These are phyloP conservation scores for Neopelma chrysocephalum DNA, from an alignment of 2,797 vertebrate species.

Conservation along the genomic window DNA sequence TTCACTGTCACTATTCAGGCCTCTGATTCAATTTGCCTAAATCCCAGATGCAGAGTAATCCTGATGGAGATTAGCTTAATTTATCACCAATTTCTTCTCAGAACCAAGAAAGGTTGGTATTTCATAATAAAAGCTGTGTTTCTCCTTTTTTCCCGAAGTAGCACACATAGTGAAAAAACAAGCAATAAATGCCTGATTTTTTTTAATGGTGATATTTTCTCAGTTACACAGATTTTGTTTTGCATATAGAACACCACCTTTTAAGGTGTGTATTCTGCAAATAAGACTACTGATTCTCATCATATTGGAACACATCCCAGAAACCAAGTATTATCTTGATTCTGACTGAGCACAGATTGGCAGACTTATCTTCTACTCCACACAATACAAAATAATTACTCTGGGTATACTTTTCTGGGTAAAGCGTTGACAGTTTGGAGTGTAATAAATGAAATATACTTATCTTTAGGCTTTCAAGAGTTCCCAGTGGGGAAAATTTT, in stretches of 20 bases:
- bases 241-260: background rate
- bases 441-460: slow-evolving; percentile 23
- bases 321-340: background rate
- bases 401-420: background rate
- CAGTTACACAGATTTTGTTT: background rate
- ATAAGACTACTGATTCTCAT: background rate
- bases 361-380: background rate
- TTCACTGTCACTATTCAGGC: slow-evolving; percentile 82
- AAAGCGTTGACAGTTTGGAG: slow-evolving; percentile 16
- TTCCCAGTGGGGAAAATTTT: background rate
- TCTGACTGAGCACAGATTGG: background rate
- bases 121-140: slow-evolving; percentile 64
- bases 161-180: background rate
- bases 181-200: background rate
- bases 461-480: slow-evolving; percentile 12
- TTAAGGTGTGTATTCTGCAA: background rate
- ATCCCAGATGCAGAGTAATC: slow-evolving; percentile 81
- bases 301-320: background rate
- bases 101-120: slow-evolving; percentile 58
- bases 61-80: slow-evolving; percentile 84
- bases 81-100: slow-evolving; percentile 82
- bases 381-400: slow-evolving; percentile 23
- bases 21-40: slow-evolving; percentile 86
- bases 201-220: background rate
- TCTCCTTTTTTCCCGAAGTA: background rate